Evolutionary conservation across 2,113 vertebrate species (phyloP).

Genomic region (Eudyptes chrysolophus): DNA sequence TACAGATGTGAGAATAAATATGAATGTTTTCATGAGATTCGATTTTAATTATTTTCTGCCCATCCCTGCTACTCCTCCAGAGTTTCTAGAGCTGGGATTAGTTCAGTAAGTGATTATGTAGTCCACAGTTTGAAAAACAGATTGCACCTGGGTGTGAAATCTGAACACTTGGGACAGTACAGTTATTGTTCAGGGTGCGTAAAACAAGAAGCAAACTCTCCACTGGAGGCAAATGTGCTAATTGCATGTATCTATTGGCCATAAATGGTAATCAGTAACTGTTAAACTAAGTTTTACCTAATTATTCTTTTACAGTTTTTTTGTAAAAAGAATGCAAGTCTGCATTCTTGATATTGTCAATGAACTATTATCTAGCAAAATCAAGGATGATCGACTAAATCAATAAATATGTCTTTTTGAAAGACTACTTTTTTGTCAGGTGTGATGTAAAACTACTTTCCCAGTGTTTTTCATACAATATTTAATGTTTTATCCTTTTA

Average conservation of each 20-base stretch:
- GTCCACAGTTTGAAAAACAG: not conserved
- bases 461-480: not conserved
- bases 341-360: not conserved
- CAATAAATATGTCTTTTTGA: not conserved
- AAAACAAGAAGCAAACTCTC: not conserved
- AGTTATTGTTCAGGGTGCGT: not conserved
- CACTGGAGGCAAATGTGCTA: not conserved
- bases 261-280: not conserved
- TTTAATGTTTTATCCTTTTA: not conserved
- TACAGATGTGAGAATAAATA: not conserved
- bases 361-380: not conserved
- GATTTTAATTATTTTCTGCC: not conserved
- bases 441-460: not conserved
- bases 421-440: not conserved
- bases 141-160: not conserved
- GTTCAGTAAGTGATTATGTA: not conserved
- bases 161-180: not conserved
- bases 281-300: not conserved
- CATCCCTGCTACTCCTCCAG: not conserved
- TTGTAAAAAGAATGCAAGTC: not conserved
- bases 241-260: not conserved
- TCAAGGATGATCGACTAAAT: not conserved
- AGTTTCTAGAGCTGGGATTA: not conserved
- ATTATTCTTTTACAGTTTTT: not conserved
- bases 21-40: not conserved